phyloP scores from a whole-genome alignment of 2,797 vertebrate species.

The Lepus oiostolus region DNA sequence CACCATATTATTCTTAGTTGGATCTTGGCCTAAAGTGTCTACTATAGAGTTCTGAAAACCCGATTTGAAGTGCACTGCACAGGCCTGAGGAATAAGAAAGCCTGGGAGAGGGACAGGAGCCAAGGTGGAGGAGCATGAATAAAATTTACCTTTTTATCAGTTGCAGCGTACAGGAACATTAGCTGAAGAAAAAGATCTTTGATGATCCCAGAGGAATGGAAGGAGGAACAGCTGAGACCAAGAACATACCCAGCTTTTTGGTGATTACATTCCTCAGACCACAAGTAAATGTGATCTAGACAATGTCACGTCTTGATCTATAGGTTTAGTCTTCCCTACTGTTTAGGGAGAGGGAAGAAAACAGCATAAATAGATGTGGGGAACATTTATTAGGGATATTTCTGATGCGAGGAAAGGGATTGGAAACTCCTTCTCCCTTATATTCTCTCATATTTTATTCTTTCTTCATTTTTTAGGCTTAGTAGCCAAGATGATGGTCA shows the following conservation, averaged over 20 bases:
- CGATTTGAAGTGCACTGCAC: conserved; percentile 36
- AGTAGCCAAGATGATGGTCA: conserved; percentile 2
- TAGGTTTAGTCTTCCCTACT: not conserved
- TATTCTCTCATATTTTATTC: conserved; percentile 26
- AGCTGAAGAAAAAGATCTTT: conserved; percentile 24
- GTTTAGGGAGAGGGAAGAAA: not conserved
- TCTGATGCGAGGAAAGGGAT: not conserved
- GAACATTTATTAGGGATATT: conserved; percentile 7
- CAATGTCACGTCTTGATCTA: not conserved
- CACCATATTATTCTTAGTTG: conserved; percentile 18
- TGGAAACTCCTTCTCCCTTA: not conserved
- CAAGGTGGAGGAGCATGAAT: not conserved
- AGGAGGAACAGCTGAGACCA: not conserved
- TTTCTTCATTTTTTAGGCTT: not conserved
- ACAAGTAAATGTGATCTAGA: not conserved
- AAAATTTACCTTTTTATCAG: conserved; percentile 27
- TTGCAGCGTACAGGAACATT: not conserved
- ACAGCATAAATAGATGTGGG: not conserved
- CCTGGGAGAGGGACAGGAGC: not conserved
- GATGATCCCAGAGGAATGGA: not conserved
- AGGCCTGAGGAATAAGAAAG: conserved; percentile 1
- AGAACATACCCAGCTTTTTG: not conserved
- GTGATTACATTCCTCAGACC: not conserved
- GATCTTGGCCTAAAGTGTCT: not conserved
- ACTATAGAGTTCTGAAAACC: not conserved